Percentiles rank a stretch among this genome's conserved stretches.
Evolutionary conservation across 2,888 invertebrate genomes (phyloP).

Genomic region (Orchestes rusci): DNA sequence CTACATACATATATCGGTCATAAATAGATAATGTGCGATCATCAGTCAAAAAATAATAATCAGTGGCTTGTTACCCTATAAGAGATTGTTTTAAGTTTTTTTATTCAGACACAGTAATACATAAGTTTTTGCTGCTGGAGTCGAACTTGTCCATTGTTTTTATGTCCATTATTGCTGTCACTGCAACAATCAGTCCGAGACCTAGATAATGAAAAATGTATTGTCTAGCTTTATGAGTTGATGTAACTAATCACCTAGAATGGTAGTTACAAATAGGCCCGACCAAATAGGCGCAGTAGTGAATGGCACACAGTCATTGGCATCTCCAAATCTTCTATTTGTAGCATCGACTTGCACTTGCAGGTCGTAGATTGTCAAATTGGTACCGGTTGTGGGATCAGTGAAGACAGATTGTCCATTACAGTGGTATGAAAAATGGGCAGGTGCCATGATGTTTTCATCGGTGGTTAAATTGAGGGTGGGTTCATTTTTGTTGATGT

Average conservation of each 20-base stretch:
- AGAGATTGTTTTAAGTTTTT: no score
- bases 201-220: constrained; percentile 31
- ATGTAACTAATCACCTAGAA: constrained; percentile 42
- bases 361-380: constrained; percentile 38
- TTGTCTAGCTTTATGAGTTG: not conserved
- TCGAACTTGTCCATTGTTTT: constrained; percentile 79
- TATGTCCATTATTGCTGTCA: constrained; percentile 63
- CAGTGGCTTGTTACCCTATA: no score
- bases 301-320: constrained; percentile 67
- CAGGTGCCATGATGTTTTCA: constrained; percentile 36
- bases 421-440: constrained; percentile 46
- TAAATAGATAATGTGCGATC: no score
- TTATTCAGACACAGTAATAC: constrained; percentile 46
- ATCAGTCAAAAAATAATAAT: no score
- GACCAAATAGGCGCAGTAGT: constrained; percentile 70
- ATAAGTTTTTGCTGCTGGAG: constrained; percentile 69
- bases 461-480: constrained; percentile 32
- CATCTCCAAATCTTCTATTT: constrained; percentile 46
- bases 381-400: constrained; percentile 33
- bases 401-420: constrained; percentile 37
- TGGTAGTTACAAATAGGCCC: constrained; percentile 57
- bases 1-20: no score
- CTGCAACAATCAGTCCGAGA: constrained; percentile 57
- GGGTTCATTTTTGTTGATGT: not conserved
- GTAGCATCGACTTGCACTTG: constrained; percentile 43